These are phyloP conservation scores for Caranx ignobilis DNA, from an alignment of 2,113 vertebrate genomes.

Conservation along the genomic window DNA sequence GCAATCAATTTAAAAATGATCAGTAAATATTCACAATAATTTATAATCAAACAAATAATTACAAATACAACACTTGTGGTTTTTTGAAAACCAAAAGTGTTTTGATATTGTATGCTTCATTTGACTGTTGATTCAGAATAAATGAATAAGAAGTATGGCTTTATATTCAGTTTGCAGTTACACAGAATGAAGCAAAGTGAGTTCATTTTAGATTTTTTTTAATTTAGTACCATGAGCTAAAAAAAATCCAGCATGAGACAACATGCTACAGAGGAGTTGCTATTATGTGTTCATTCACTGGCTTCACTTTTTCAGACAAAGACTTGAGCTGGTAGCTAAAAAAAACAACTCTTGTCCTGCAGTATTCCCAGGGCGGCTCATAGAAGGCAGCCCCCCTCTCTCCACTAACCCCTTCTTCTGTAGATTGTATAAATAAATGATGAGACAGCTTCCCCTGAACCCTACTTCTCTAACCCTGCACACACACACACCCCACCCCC, in stretches of 20 bases:
- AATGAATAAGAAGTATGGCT: too few relatives aligned
- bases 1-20: neutral
- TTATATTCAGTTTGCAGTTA: too few relatives aligned
- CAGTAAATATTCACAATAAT: too few relatives aligned
- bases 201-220: neutral
- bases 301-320: constrained; percentile 70
- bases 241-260: constrained; percentile 3
- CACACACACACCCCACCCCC: constrained; percentile 57
- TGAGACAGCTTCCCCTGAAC: constrained; percentile 74
- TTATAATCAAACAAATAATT: too few relatives aligned
- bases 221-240: neutral
- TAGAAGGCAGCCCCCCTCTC: constrained; percentile 55
- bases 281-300: constrained; percentile 22
- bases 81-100: too few relatives aligned
- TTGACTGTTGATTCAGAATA: too few relatives aligned
- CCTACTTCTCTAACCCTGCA: constrained; percentile 53
- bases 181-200: too few relatives aligned
- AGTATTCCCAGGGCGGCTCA: constrained; percentile 68
- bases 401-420: constrained; percentile 73
- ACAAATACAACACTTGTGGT: too few relatives aligned
- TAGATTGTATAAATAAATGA: constrained; percentile 83
- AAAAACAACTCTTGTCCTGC: constrained; percentile 78
- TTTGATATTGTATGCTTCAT: too few relatives aligned
- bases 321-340: constrained; percentile 74
- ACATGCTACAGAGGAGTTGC: neutral